Conservation (phyloP, 2,888 invertebrate genomes). For the Cantharis flavilabris region DNA sequence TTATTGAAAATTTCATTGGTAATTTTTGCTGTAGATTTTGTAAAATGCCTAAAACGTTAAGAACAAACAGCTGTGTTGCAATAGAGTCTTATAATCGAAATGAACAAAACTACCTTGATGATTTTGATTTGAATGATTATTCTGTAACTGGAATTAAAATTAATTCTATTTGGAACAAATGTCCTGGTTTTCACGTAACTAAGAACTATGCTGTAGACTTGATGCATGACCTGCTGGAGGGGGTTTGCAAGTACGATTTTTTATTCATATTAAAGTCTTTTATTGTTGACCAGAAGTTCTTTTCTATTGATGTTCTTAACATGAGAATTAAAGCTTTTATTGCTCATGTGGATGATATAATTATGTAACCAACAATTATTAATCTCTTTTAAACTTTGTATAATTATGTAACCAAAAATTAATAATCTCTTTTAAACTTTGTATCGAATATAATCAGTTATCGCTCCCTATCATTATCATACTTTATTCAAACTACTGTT, state of each 20-base stretch:
- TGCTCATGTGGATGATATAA: not conserved
- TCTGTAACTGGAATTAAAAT: not conserved
- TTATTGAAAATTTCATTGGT: not conserved
- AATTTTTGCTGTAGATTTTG: not conserved
- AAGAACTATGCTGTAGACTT: not conserved
- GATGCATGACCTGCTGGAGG: not conserved
- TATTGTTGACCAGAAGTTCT: not conserved
- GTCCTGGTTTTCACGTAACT: not conserved
- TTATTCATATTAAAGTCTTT: not conserved
- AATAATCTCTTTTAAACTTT: too few species aligned
- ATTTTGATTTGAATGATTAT: not conserved
- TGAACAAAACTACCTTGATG: too few species aligned
- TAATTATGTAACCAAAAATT: too few species aligned
- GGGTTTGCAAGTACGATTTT: not conserved
- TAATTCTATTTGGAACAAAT: not conserved
- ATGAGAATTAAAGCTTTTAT: not conserved
- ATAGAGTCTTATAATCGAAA: not conserved
- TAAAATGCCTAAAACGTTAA: not conserved
- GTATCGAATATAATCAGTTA: too few species aligned
- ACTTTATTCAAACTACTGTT: too few species aligned
- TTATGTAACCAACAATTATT: too few species aligned
- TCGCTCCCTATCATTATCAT: too few species aligned
- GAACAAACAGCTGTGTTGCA: not conserved
- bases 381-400: too few species aligned
- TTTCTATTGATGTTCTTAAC: not conserved